Conservation (phyloP, 2,888 invertebrate genomes). For the Mesorhabditis belari region DNA sequence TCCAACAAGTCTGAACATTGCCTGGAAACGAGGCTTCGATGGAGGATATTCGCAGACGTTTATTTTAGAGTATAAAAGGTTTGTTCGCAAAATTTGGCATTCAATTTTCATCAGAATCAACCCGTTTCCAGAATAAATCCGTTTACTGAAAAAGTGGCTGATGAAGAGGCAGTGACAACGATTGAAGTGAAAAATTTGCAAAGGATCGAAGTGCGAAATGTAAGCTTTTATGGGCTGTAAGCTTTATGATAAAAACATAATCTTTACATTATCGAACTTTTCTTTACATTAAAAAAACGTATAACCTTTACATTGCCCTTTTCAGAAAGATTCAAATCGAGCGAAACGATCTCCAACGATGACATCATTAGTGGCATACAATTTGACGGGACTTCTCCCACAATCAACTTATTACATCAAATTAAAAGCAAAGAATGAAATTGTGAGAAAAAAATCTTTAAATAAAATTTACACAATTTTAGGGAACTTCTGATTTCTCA, state of each 20-base stretch:
- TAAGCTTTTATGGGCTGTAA: background rate
- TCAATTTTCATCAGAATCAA: background rate
- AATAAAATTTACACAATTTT: background rate
- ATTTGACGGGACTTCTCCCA: slow-evolving; percentile 37
- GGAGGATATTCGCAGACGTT: slow-evolving; percentile 45
- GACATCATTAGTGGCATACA: slow-evolving; percentile 17
- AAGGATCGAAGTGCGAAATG: slow-evolving; percentile 4
- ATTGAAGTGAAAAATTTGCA: slow-evolving; percentile 15
- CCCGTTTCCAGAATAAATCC: slow-evolving; percentile 17
- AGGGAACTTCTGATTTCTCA: slow-evolving; percentile 42
- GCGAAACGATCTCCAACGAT: background rate
- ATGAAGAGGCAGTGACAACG: slow-evolving; percentile 11
- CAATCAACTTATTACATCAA: slow-evolving; percentile 36
- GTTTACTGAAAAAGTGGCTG: slow-evolving; percentile 20
- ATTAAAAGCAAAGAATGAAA: slow-evolving; percentile 15
- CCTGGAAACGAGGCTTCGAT: slow-evolving; percentile 49
- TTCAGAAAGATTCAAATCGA: background rate
- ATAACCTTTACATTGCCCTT: background rate
- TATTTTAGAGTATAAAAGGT: slow-evolving; percentile 24
- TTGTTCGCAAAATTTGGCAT: background rate
- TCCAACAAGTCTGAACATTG: slow-evolving; percentile 32
- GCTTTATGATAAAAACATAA: background rate
- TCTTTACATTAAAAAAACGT: too few relatives aligned
- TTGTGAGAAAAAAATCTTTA: background rate
- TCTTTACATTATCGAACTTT: too few relatives aligned